These are phyloP conservation scores for Halictus rubicundus DNA, from an alignment of 1,140 invertebrate species.

Conservation along the genomic window DNA sequence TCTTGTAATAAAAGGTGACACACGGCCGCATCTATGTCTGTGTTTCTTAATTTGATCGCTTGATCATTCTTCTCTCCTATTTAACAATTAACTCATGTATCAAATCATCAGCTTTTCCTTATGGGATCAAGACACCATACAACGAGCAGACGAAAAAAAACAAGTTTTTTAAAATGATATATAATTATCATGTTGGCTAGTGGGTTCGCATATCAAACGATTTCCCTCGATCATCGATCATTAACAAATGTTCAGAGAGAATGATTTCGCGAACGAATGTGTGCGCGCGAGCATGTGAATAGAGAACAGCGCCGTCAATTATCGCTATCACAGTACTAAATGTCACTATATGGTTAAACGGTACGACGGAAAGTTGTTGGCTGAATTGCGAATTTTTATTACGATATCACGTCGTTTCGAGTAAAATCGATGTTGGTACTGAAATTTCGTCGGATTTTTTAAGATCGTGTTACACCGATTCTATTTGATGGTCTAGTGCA, in stretches of 20 bases:
- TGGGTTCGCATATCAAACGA: slow-evolving; percentile 26
- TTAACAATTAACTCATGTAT: background rate
- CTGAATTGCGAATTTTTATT: slow-evolving; percentile 48
- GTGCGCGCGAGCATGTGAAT: background rate
- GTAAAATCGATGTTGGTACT: slow-evolving; percentile 21
- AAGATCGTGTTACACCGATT: background rate
- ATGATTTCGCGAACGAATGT: slow-evolving; percentile 11
- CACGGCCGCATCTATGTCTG: background rate
- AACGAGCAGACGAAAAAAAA: background rate
- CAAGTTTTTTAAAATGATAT: background rate
- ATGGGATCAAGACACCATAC: background rate
- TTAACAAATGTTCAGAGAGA: slow-evolving; percentile 10
- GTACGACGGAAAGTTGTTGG: slow-evolving; percentile 43
- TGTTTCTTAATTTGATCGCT: background rate
- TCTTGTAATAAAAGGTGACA: background rate
- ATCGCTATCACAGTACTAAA: slow-evolving; percentile 76
- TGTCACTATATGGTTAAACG: slow-evolving; percentile 75
- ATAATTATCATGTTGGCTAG: background rate
- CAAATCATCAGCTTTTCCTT: background rate
- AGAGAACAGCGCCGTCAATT: slow-evolving; percentile 53
- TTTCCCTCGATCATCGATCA: slow-evolving; percentile 15
- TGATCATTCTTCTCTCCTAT: background rate
- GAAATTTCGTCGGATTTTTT: slow-evolving; percentile 11
- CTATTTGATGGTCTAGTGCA: background rate
- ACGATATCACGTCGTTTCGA: slow-evolving; percentile 37